A percentile compares a stretch with the other conserved stretches of the same genome.
Evolutionary conservation across 2,888 invertebrate genomes (phyloP).

Genomic region (Caradrina clavipalpis): DNA sequence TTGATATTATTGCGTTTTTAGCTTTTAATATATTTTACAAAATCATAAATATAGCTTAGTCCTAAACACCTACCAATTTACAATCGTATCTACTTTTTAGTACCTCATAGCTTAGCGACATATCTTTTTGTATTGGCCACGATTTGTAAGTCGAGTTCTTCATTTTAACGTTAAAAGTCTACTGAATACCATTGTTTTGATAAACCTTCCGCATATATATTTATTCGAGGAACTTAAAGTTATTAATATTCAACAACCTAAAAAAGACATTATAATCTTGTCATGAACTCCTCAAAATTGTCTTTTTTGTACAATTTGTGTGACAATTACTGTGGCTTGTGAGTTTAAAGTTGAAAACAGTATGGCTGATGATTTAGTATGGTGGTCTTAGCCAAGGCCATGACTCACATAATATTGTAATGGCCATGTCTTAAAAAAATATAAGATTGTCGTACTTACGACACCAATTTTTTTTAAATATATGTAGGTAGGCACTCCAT

Average conservation of each 20-base stretch:
- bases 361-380: conserved; percentile 55
- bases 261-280: conserved; percentile 50
- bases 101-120: too few species aligned
- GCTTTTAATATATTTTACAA: conserved; percentile 1
- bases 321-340: conserved; percentile 62
- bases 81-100: too few species aligned
- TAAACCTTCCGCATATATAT: conserved; percentile 13
- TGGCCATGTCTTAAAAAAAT: conserved; percentile 51
- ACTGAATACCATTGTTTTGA: neutral
- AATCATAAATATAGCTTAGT: neutral
- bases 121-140: neutral
- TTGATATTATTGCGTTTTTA: neutral
- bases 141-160: neutral
- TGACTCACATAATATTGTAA: conserved; percentile 60
- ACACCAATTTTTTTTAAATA: conserved; percentile 31
- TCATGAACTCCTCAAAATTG: conserved; percentile 58
- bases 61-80: too few species aligned
- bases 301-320: conserved; percentile 66
- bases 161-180: neutral
- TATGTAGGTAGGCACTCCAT: neutral
- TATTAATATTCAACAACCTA: conserved; percentile 45
- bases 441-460: conserved; percentile 35
- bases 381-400: conserved; percentile 63
- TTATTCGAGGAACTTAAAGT: conserved; percentile 16
- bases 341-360: conserved; percentile 54